Evolutionary conservation across 1,140 invertebrate species (phyloP).

Genomic region (Hyles vespertilio): DNA sequence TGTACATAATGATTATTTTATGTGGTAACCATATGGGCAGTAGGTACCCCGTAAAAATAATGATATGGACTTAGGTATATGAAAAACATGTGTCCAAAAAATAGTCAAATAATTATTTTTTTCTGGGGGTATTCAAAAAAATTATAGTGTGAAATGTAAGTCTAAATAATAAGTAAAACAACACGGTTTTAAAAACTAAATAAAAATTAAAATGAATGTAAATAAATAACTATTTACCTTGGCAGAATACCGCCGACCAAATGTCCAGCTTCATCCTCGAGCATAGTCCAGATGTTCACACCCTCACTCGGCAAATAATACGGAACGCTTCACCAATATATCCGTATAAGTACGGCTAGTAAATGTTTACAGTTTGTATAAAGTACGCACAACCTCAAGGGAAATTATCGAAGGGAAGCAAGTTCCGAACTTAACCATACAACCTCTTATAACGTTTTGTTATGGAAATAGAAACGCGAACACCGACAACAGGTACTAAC

Average conservation of each 20-base stretch:
- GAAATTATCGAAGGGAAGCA: conserved; percentile 47
- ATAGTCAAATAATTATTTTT: too few species aligned
- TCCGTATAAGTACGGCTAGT: conserved; percentile 35
- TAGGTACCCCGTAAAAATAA: too few species aligned
- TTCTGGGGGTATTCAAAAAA: too few species aligned
- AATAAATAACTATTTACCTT: too few species aligned
- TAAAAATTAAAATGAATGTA: too few species aligned
- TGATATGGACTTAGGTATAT: too few species aligned
- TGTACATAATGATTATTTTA: too few species aligned
- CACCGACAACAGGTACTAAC: conserved; percentile 33
- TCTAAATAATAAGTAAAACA: too few species aligned
- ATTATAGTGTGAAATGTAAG: not conserved
- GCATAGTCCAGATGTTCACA: conserved; percentile 29
- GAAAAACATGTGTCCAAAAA: too few species aligned
- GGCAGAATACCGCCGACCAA: not conserved
- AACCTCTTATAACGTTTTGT: conserved; percentile 38
- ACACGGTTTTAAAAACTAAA: too few species aligned
- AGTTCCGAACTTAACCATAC: conserved; percentile 38
- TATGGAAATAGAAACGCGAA: conserved; percentile 36
- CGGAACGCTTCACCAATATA: conserved; percentile 22
- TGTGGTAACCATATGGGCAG: too few species aligned
- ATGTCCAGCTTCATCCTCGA: not conserved
- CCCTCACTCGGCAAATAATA: conserved; percentile 38
- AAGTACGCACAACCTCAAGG: conserved; percentile 59
- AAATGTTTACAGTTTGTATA: conserved; percentile 38